Evolutionary conservation across 2,113 vertebrate species (phyloP), one percentile per base, ranked within the genome.

Genomic region (Marcusenius ussheri): DNA sequence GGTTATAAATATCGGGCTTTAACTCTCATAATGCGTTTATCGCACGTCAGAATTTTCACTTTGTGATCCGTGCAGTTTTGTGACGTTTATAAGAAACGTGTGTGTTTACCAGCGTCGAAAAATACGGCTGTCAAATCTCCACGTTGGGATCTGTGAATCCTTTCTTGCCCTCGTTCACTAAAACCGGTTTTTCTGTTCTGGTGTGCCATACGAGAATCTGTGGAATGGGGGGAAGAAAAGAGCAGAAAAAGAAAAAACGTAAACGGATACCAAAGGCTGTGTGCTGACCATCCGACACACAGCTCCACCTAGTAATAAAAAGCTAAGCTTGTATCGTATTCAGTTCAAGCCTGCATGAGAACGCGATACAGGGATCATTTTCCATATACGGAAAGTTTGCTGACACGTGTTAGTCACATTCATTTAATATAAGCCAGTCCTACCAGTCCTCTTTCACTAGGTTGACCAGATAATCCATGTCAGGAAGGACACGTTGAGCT

Each of bases 151-250:
- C 98, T 90, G 98, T 99, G 96, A 99, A 99, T 94, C 98, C 98
- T 94, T 98, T 99, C 93, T 99, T 99, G 35, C 98, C 98, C 93
- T 99, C 98, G 0, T 99, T 99, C 90, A 99, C 98, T 91, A 99
- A 96, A 93, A 99, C 97, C 0, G 98, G 98, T 92, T 99, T 99
- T 94, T 99, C 98, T 0, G 98, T 99, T 94, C 98, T 96, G 0
- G 98, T 99, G 92, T 99, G 98, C 98, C 98, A 99, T 92, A 99
- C 98, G 50, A 99, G 96, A 94, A 99, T 98, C 98, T 99, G 94
- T 74, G 83, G 91, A 92, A 45, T 46, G 91, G 45, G 27, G 53
- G 53, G 53, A 19, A 19, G 66, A 89, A 45, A 10, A 21, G 27
- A 88, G 31, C 50, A 27, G 17, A n/a, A 24, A 45, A 13, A 51